Percentiles rank a stretch among this genome's conserved stretches.
Conservation (phyloP, 2,113 vertebrate species). For the Motacilla alba region DNA sequence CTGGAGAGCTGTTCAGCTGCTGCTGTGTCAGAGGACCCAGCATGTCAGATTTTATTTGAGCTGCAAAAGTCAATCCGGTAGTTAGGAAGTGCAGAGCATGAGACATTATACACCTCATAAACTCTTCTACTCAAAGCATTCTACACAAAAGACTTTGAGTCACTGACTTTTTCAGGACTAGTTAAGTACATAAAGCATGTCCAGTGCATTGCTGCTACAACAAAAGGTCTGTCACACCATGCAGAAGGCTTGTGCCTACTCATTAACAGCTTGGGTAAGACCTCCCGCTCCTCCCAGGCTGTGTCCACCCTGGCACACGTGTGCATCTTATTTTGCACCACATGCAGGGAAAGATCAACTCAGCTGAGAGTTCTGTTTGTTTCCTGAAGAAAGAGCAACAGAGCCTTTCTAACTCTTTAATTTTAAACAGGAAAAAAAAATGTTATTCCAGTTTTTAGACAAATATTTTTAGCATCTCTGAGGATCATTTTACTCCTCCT, state of each 20-base stretch:
- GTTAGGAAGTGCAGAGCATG: background rate
- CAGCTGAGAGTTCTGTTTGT: background rate
- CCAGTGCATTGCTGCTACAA: background rate
- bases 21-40: background rate
- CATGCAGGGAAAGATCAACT: background rate
- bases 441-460: background rate
- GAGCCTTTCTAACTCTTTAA: background rate
- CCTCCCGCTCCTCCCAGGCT: background rate
- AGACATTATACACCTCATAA: constrained; percentile 33
- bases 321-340: background rate
- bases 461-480: background rate
- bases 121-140: background rate
- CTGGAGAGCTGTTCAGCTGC: background rate
- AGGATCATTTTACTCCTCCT: background rate
- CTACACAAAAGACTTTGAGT: background rate
- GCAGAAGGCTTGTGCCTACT: background rate
- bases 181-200: background rate
- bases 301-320: background rate
- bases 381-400: background rate
- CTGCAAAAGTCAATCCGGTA: background rate
- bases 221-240: background rate
- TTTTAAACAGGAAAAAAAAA: background rate
- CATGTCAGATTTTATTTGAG: background rate
- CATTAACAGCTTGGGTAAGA: background rate
- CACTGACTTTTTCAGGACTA: background rate